Base-by-base conservation (phyloP, 2,797 vertebrate species). In the Mareca penelope region DNA sequence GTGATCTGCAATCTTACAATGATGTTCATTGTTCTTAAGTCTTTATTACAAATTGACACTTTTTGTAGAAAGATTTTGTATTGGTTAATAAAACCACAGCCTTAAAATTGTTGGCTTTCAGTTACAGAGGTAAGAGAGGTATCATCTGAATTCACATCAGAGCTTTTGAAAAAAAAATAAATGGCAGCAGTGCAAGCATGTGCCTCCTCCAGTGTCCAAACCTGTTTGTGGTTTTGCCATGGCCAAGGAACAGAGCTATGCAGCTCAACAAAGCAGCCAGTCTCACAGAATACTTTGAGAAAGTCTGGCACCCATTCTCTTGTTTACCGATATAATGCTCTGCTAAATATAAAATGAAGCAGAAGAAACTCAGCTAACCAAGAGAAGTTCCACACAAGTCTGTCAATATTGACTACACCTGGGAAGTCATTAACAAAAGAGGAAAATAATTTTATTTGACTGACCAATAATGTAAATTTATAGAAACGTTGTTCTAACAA, bases 51-150 rank as follows among this genome's bases (percentile, higher is more conserved):
- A 97, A 97, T 93, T 95, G 97, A 97, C 92, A 96, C 93, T 94
- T 87, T 91, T 76, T 85, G 80, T 96, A 97, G 90, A 97, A 98
- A 97, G 93, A 46, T 90, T 96, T 93, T 96, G 95, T 95, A 95
- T 48, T 90, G 94, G 96, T 94, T 96, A 96, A 93, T 91, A 96
- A 97, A 97, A 96, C 95, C 95, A 96, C 89, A 94, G 96, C 93
- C 96, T 97, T 92, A 94, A 97, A 98, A 96, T 60, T 44, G 96
- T 97, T 98, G 97, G 97, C 97, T 97, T 97, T 97, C 88, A 89
- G 85, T 96, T 96, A 95, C 90, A 95, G 96, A 97, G 96, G 97
- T 97, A 97, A 94, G 94, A 97, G 97, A 98, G 97, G 97, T 97
- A 97, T 96, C 90, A 95, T 96, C 86, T 97, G 97, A 98, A 97